Base-by-base conservation (phyloP, 2,888 invertebrate species). In the Diaperis boleti region DNA sequence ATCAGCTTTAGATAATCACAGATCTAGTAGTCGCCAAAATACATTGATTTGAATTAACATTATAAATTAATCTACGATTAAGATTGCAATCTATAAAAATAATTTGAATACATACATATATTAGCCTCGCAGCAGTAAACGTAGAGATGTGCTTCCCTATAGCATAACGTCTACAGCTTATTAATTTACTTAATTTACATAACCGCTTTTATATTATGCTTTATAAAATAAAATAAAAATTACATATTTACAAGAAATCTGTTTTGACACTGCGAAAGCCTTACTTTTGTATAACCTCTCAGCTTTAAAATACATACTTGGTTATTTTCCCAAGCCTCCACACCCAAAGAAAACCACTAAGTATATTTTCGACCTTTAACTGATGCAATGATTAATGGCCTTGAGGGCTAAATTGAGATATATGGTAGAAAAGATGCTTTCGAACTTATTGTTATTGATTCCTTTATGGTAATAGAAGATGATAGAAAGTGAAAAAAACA, bases 361-460 rank as follows among this genome's bases (percentile, higher is more conserved):
- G n/a, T 17, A 45, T n/a, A 45, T 22, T 45, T 45, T 45, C 45
- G 29, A 26, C 29, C 26, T 45, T 45, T 8, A 26, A 13, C 26
- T 18, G 26, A 45, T 26, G 15, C 29, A 14, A 45, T 45, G 45
- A 45, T 45, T 45, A 45, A 45, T 45, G 45, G 14, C 20, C 26
- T 26, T 29, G 15, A 45, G 29, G n/a, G 11, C 15, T 49, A 33
- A 49, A 35, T 33, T 49, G 35, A 50, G 35, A 50, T 35, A 35
- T 20, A 50, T 35, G 49, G 35, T 35, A 35, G 10, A 20, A 50
- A 20, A 49, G 33, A 50, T 50, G 18, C 49, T 10, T 35, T 33
- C 18, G 49, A 18, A 10, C 35, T 50, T 50, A 50, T 35, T 50
- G 49, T 35, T 50, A 45, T 45, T 26, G 45, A 11, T 26, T 26